phyloP scores from a whole-genome alignment of 2,797 vertebrate genomes.

The Urophycis tenuis region DNA sequence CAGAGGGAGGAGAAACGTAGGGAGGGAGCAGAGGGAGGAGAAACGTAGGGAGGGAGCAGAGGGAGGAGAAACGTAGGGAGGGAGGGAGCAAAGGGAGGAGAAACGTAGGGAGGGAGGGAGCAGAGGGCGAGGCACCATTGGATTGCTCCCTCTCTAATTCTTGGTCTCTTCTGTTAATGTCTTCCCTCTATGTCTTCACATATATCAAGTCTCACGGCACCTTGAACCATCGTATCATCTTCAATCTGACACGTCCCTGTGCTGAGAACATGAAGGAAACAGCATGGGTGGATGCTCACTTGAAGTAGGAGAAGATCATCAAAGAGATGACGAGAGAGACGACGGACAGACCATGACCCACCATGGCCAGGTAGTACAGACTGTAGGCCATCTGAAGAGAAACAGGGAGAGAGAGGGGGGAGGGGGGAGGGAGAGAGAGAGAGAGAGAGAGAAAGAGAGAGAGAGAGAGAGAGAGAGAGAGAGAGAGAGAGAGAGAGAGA shows the following conservation, averaged over 20 bases:
- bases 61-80: neutral
- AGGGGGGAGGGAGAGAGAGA: neutral
- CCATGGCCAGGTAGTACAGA: constrained; percentile 69
- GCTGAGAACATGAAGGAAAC: neutral
- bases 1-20: too few relatives aligned
- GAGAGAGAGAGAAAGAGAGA: neutral
- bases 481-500: neutral
- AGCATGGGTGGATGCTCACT: constrained; percentile 53
- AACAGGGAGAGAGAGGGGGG: neutral
- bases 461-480: neutral
- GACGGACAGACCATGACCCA: constrained; percentile 72
- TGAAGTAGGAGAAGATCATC: constrained; percentile 77
- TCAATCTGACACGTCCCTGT: too few relatives aligned
- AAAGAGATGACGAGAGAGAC: constrained; percentile 71
- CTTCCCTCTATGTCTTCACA: too few relatives aligned
- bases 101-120: too few relatives aligned
- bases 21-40: too few relatives aligned
- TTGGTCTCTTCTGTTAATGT: too few relatives aligned
- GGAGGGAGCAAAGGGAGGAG: neutral
- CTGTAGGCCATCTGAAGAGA: constrained; percentile 59
- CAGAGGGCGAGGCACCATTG: too few relatives aligned
- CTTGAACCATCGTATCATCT: too few relatives aligned
- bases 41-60: neutral
- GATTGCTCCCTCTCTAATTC: too few relatives aligned
- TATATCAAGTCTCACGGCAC: too few relatives aligned